phyloP scores from a whole-genome alignment of 2,113 vertebrate genomes.

The Tetrao urogallus region DNA sequence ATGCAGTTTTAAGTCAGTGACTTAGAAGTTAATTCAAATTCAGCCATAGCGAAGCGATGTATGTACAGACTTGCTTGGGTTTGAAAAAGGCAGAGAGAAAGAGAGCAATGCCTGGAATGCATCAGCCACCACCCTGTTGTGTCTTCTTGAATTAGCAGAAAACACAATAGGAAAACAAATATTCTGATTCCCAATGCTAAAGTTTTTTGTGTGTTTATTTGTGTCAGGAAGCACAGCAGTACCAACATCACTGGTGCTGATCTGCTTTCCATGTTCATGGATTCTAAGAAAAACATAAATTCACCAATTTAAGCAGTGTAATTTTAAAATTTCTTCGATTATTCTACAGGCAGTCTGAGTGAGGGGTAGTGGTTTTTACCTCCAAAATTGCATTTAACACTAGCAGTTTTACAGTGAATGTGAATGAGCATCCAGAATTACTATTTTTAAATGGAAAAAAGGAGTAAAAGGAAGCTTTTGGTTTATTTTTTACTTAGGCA shows the following conservation, averaged over 20 bases:
- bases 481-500: neutral
- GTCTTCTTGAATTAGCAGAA: slow-evolving; percentile 52
- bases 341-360: neutral
- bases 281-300: neutral
- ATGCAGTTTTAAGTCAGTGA: slow-evolving; percentile 17
- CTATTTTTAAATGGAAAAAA: slow-evolving; percentile 14
- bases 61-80: slow-evolving; percentile 54
- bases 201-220: neutral
- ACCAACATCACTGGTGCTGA: neutral
- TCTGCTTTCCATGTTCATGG: neutral
- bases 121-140: slow-evolving; percentile 56
- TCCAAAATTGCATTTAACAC: neutral
- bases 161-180: slow-evolving; percentile 24
- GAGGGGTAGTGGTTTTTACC: neutral
- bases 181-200: neutral
- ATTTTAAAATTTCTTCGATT: slow-evolving; percentile 4
- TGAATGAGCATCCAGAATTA: neutral
- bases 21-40: slow-evolving; percentile 44
- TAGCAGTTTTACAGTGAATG: neutral
- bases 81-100: slow-evolving; percentile 26
- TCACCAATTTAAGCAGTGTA: neutral
- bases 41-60: slow-evolving; percentile 53
- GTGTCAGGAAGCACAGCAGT: neutral
- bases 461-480: neutral
- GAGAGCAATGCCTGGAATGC: slow-evolving; percentile 59